Conservation (phyloP, 2,113 vertebrate species). For the Lycocorax pyrrhopterus region DNA sequence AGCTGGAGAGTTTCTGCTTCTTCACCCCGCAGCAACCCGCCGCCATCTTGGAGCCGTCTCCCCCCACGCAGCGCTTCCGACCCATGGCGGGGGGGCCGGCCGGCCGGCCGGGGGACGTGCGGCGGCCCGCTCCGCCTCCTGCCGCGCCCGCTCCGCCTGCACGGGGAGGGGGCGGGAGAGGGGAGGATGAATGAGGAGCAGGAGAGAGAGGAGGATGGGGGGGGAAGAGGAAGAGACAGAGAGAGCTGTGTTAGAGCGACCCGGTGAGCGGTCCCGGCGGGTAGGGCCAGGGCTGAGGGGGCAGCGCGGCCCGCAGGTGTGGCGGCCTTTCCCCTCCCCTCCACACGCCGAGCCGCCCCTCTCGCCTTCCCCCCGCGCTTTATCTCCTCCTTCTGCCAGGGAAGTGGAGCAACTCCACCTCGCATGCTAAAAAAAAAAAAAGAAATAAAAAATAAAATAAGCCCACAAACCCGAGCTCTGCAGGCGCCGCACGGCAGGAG, state of each 20-base stretch:
- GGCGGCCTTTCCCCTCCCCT: background rate
- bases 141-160: constrained; percentile 57
- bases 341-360: background rate
- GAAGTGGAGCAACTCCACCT: constrained; percentile 14
- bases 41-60: constrained; percentile 96
- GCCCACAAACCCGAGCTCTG: background rate
- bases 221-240: background rate
- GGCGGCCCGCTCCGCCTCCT: constrained; percentile 67
- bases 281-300: background rate
- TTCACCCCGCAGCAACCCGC: constrained; percentile 99
- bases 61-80: constrained; percentile 97
- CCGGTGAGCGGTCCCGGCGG: background rate
- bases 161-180: background rate
- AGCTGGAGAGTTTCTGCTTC: constrained; percentile 99
- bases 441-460: background rate
- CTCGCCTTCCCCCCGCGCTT: background rate
- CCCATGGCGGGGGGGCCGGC: constrained; percentile 85
- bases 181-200: background rate
- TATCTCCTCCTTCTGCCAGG: background rate
- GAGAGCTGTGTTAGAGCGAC: background rate
- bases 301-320: constrained; percentile 29
- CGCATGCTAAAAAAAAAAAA: background rate
- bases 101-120: constrained; percentile 81
- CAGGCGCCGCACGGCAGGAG: background rate
- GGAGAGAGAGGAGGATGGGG: background rate